A percentile compares a stretch with the other conserved stretches of the same genome.
phyloP scores from a whole-genome alignment of 2,113 vertebrate genomes.

The Carassius carassius region DNA sequence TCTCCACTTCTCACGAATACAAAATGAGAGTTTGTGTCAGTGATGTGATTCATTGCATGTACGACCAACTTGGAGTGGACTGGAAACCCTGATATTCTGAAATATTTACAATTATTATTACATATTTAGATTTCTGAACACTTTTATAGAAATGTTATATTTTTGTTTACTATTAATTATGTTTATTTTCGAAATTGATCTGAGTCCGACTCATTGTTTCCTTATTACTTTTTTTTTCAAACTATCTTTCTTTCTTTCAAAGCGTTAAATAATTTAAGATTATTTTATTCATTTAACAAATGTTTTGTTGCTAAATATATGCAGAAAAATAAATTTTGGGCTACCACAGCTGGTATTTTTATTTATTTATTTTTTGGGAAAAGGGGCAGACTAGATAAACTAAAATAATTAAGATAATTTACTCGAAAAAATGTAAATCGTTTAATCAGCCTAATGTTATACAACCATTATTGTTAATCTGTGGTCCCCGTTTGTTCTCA shows the following conservation, averaged over 20 bases:
- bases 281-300: slow-evolving; percentile 71
- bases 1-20: neutral
- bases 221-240: slow-evolving; percentile 50
- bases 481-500: neutral
- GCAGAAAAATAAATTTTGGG: slow-evolving; percentile 46
- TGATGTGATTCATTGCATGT: neutral
- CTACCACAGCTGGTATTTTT: neutral
- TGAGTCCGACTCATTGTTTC: slow-evolving; percentile 66
- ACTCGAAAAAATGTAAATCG: neutral
- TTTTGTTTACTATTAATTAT: neutral
- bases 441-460: neutral
- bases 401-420: neutral
- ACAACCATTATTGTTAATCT: neutral
- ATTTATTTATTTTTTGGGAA: neutral
- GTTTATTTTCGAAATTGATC: neutral
- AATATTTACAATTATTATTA: neutral
- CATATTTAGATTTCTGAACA: neutral
- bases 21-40: neutral
- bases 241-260: slow-evolving; percentile 28
- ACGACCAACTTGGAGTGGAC: neutral
- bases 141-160: neutral
- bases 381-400: neutral
- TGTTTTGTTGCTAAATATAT: slow-evolving; percentile 72
- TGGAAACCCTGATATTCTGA: neutral
- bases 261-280: slow-evolving; percentile 72